Evolutionary conservation across 1,140 invertebrate species (phyloP).

Genomic region (Melipona quadrifasciata): DNA sequence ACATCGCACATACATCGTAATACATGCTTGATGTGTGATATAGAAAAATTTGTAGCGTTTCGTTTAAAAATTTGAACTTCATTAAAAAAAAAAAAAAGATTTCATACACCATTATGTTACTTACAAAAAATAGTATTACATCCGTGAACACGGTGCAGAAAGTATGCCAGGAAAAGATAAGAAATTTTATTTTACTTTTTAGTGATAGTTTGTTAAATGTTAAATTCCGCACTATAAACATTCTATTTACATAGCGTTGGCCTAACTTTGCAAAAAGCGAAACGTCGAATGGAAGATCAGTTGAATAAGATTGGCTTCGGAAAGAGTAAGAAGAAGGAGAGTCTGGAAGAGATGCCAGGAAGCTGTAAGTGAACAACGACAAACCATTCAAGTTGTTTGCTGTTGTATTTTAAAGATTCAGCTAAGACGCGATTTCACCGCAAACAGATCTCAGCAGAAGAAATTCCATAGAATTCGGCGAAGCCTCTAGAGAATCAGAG

Average conservation of each 20-base stretch:
- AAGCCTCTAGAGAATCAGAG: constrained; percentile 90
- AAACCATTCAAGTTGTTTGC: neutral
- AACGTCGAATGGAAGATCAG: constrained; percentile 92
- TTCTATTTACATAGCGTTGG: constrained; percentile 78
- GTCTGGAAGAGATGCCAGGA: constrained; percentile 91
- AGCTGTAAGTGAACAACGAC: constrained; percentile 83
- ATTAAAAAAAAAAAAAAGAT: too few relatives aligned
- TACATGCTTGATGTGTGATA: too few relatives aligned
- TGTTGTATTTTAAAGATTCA: too few relatives aligned
- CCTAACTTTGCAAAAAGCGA: constrained; percentile 89
- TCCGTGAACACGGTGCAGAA: neutral
- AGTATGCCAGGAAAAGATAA: neutral
- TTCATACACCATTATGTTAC: too few relatives aligned
- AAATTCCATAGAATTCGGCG: constrained; percentile 91
- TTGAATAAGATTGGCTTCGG: constrained; percentile 89
- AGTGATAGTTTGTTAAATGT: neutral
- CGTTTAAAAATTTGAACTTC: too few relatives aligned
- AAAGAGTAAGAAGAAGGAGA: constrained; percentile 92
- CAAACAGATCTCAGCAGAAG: constrained; percentile 88
- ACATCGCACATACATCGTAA: too few relatives aligned
- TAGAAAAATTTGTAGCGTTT: too few relatives aligned
- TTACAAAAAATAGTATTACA: too few relatives aligned
- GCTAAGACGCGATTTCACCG: constrained; percentile 23
- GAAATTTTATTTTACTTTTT: neutral
- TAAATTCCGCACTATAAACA: neutral